Conservation (phyloP, 2,113 vertebrate genomes). For the Glaucomys volans region DNA sequence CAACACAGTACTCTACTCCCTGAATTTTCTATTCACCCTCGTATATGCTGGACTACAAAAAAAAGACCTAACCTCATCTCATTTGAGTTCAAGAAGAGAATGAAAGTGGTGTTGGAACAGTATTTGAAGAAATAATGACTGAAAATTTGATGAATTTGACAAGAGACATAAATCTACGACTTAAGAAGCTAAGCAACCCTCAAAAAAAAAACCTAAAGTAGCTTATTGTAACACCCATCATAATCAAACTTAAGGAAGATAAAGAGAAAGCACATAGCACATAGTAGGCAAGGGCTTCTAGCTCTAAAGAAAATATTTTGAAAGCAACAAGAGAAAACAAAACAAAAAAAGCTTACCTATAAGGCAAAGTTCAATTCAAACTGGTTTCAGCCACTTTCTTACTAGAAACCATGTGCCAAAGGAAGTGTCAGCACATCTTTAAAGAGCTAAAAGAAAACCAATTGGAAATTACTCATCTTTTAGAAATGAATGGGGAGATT, state of each 20-base stretch:
- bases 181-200: not conserved
- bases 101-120: not conserved
- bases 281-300: not conserved
- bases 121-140: not conserved
- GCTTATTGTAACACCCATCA: not conserved
- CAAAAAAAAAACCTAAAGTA: not conserved
- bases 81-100: not conserved
- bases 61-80: not conserved
- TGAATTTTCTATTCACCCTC: too few relatives aligned
- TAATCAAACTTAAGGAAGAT: not conserved
- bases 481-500: not conserved
- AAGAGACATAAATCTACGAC: not conserved
- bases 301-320: not conserved
- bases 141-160: not conserved
- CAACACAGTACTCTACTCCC: not conserved
- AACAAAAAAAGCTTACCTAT: not conserved
- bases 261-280: not conserved
- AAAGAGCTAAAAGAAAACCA: not conserved
- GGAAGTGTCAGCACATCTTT: not conserved
- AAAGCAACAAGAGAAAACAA: not conserved
- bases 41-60: not conserved
- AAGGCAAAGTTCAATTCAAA: not conserved
- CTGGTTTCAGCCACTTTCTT: not conserved
- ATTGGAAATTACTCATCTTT: not conserved
- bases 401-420: not conserved